Conservation (phyloP, 2,888 invertebrate species). For the Drosophila eohydei region DNA sequence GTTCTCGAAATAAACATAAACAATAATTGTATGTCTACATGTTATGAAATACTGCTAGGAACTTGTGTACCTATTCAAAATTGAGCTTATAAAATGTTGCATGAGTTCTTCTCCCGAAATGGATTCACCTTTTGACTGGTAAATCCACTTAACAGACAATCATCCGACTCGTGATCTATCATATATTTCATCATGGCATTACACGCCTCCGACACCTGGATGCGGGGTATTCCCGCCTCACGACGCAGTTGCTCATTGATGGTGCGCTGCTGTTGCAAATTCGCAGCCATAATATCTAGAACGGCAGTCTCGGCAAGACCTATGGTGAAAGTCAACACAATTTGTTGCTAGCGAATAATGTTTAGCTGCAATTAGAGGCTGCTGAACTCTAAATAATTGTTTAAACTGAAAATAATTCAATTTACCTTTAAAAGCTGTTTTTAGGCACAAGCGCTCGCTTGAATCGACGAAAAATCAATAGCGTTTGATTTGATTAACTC, state of each 20-base stretch:
- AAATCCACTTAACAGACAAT: constrained; percentile 96
- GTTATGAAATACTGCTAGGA: constrained; percentile 68
- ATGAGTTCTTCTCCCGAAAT: constrained; percentile 96
- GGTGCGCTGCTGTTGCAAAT: constrained; percentile 95
- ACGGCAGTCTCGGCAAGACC: constrained; percentile 91
- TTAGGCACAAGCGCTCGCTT: constrained; percentile 24
- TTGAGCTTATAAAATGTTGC: constrained; percentile 90
- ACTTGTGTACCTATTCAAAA: constrained; percentile 48
- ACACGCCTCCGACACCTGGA: constrained; percentile 92
- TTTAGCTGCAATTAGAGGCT: constrained; percentile 27
- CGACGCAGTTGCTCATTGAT: constrained; percentile 96
- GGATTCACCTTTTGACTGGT: constrained; percentile 97
- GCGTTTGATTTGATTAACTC: constrained; percentile 26
- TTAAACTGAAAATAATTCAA: neutral
- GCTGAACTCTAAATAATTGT: neutral
- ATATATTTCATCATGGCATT: constrained; percentile 96
- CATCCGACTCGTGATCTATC: constrained; percentile 95
- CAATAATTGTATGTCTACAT: constrained; percentile 44
- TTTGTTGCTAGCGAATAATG: constrained; percentile 30
- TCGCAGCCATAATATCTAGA: constrained; percentile 97
- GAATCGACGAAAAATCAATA: constrained; percentile 55
- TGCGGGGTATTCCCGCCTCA: constrained; percentile 94
- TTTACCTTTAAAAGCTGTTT: constrained; percentile 47
- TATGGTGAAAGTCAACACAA: constrained; percentile 75
- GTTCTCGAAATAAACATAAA: constrained; percentile 42